Evolutionary conservation across 2,113 vertebrate genomes (phyloP).

Genomic region (Cavia aperea): DNA sequence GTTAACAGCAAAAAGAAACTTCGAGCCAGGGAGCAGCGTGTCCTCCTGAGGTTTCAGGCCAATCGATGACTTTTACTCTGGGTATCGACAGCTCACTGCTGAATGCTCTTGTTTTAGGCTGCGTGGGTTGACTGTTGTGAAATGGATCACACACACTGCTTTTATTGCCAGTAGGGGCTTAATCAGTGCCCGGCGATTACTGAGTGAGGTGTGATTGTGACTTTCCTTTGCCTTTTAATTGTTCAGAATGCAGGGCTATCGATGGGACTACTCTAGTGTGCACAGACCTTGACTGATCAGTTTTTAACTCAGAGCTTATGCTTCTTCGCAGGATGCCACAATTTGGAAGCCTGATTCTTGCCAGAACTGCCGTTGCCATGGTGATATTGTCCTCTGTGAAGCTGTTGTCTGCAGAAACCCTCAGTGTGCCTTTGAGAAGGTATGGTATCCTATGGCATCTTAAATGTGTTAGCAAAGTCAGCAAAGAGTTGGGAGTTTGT

Average conservation of each 20-base stretch:
- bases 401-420: slow-evolving; percentile 80
- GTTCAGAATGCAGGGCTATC: not conserved
- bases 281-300: not conserved
- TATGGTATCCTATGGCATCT: slow-evolving; percentile 61
- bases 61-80: slow-evolving; percentile 42
- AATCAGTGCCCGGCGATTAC: slow-evolving; percentile 40
- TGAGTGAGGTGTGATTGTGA: not conserved
- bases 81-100: slow-evolving; percentile 44
- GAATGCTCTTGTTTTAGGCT: slow-evolving; percentile 36
- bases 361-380: slow-evolving; percentile 84
- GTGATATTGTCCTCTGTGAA: slow-evolving; percentile 82
- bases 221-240: slow-evolving; percentile 40
- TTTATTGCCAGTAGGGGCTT: not conserved
- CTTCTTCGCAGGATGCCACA: slow-evolving; percentile 84
- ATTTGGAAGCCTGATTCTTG: slow-evolving; percentile 88
- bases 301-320: slow-evolving; percentile 44
- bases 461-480: not conserved
- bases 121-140: slow-evolving; percentile 27
- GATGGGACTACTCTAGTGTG: slow-evolving; percentile 5
- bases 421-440: slow-evolving; percentile 87
- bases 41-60: slow-evolving; percentile 39
- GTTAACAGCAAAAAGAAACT: slow-evolving; percentile 51
- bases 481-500: not conserved
- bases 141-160: slow-evolving; percentile 28
- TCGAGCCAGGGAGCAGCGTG: slow-evolving; percentile 8